These are phyloP conservation scores for Microhierax caerulescens DNA, from an alignment of 2,797 vertebrate species.

Conservation along the genomic window DNA sequence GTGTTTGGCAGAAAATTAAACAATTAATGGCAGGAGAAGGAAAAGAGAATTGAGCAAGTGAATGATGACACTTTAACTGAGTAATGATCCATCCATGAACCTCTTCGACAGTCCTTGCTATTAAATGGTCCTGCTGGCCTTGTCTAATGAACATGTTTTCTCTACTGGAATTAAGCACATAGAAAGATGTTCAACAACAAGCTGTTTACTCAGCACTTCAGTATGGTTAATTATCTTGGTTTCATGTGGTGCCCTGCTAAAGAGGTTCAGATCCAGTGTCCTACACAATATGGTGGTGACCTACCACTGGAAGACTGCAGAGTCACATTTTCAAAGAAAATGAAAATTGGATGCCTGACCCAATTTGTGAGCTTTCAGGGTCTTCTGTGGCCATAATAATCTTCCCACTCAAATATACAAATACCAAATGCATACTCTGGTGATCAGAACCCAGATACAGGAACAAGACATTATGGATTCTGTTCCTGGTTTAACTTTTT, in stretches of 20 bases:
- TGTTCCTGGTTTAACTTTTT: background rate
- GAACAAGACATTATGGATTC: background rate
- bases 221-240: background rate
- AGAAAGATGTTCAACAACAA: background rate
- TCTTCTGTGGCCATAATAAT: background rate
- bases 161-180: background rate
- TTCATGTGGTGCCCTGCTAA: background rate
- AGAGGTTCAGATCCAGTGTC: background rate
- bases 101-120: background rate
- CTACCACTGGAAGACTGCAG: background rate
- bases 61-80: background rate
- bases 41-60: background rate
- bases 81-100: background rate
- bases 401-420: background rate
- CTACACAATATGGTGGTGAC: background rate
- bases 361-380: background rate
- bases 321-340: background rate
- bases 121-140: background rate
- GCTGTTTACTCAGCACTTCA: background rate
- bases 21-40: background rate
- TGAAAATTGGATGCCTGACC: background rate
- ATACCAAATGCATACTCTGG: background rate
- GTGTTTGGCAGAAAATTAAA: background rate
- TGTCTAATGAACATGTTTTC: background rate
- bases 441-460: background rate